A percentile compares a stretch with the other conserved stretches of the same genome.
Evolutionary conservation across 2,113 vertebrate species (phyloP).

Genomic region (Spermophilus dauricus): DNA sequence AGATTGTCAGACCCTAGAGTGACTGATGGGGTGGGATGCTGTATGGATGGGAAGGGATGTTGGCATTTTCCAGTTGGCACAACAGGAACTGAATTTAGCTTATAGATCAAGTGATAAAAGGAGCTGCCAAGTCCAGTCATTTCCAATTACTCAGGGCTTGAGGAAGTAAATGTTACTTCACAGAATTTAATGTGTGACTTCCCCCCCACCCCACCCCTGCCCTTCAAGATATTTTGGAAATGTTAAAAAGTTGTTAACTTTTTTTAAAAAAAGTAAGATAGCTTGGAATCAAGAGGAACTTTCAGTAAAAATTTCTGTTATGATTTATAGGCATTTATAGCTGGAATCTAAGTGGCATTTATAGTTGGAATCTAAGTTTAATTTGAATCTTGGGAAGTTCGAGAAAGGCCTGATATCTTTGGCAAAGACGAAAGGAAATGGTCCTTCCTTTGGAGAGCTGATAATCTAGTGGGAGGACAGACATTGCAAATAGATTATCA

Average conservation of each 20-base stretch:
- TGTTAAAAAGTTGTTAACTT: constrained; percentile 63
- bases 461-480: background rate
- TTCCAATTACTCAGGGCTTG: constrained; percentile 56
- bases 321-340: background rate
- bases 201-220: too few relatives aligned
- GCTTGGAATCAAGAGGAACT: constrained; percentile 24
- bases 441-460: background rate
- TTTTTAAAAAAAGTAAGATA: background rate
- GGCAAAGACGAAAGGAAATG: constrained; percentile 5
- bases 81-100: constrained; percentile 39
- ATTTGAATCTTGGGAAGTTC: background rate
- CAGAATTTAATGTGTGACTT: constrained; percentile 67
- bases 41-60: background rate
- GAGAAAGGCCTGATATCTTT: background rate
- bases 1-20: background rate
- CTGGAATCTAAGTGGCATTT: constrained; percentile 31
- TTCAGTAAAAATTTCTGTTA: background rate
- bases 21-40: background rate
- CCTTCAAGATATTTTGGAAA: constrained; percentile 62
- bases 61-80: constrained; percentile 39
- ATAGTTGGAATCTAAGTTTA: constrained; percentile 38
- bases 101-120: constrained; percentile 56
- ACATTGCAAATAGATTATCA: background rate
- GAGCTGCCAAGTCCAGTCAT: constrained; percentile 62
- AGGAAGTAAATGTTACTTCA: constrained; percentile 68